A percentile compares a stretch with the other conserved stretches of the same genome.
phyloP scores from a whole-genome alignment of 2,113 vertebrate species.

The Pimephales promelas region DNA sequence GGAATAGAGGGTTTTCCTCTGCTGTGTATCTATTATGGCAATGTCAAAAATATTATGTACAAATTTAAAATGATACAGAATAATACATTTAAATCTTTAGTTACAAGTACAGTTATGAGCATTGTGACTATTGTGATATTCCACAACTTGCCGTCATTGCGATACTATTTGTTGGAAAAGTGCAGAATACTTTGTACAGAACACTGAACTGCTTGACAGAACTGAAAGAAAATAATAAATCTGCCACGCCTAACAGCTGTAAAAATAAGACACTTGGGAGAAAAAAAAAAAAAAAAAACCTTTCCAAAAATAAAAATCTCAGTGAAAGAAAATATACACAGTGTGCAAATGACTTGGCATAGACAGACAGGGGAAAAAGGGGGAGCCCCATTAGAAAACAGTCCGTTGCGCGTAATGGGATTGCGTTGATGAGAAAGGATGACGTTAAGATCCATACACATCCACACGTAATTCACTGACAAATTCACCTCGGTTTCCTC shows the following conservation, averaged over 20 bases:
- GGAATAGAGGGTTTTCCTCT: conserved; percentile 65
- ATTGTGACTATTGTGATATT: conserved; percentile 84
- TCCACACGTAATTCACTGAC: conserved; percentile 77
- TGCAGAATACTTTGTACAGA: conserved; percentile 81
- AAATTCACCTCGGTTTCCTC: conserved; percentile 59
- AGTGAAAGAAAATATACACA: conserved; percentile 73
- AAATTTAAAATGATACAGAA: conserved; percentile 84
- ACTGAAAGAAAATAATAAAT: conserved; percentile 71
- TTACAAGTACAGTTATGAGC: conserved; percentile 91
- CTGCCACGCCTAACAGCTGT: conserved; percentile 72
- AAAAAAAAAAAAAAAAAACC: conserved; percentile 3
- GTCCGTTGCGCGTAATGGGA: conserved; percentile 60
- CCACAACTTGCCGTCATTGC: conserved; percentile 86
- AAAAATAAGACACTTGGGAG: conserved; percentile 43
- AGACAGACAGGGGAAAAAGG: conserved; percentile 78
- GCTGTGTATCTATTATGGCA: conserved; percentile 85
- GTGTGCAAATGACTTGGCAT: conserved; percentile 86
- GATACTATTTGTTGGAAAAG: conserved; percentile 82
- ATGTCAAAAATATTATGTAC: conserved; percentile 93
- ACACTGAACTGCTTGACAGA: conserved; percentile 68
- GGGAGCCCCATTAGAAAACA: conserved; percentile 74
- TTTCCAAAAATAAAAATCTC: conserved; percentile 47
- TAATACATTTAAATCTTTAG: conserved; percentile 90
- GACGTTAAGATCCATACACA: conserved; percentile 77
- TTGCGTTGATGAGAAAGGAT: conserved; percentile 62